Evolutionary conservation across 2,797 vertebrate species (phyloP).

Genomic region (Anabacerthia variegaticeps): DNA sequence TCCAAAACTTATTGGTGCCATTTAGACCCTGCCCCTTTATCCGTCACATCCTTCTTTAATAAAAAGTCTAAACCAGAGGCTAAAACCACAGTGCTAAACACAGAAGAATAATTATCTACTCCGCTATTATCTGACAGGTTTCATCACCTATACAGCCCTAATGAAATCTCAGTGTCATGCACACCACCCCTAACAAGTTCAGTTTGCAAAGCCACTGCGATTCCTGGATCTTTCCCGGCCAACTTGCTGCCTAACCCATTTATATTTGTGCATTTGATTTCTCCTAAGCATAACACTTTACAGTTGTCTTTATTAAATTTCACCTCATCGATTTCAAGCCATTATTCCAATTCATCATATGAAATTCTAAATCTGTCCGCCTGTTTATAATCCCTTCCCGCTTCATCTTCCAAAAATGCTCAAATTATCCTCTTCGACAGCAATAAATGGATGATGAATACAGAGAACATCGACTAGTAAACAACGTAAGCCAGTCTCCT

Average conservation of each 20-base stretch:
- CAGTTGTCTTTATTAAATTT: constrained; percentile 46
- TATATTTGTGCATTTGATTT: constrained; percentile 27
- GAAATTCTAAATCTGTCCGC: constrained; percentile 14
- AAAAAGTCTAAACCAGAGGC: not conserved
- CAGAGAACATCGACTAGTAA: constrained; percentile 33
- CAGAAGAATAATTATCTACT: not conserved
- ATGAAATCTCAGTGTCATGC: not conserved
- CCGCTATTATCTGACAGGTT: not conserved
- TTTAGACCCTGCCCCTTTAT: not conserved
- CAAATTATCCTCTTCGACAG: not conserved
- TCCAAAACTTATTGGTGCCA: not conserved
- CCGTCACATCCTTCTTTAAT: not conserved
- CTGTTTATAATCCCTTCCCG: not conserved
- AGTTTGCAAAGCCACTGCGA: not conserved
- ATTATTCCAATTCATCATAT: constrained; percentile 42
- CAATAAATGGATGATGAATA: constrained; percentile 19
- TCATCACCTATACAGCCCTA: not conserved
- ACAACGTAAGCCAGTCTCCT: constrained; percentile 39
- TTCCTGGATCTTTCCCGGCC: not conserved
- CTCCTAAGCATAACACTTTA: constrained; percentile 46
- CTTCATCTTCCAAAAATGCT: constrained; percentile 17
- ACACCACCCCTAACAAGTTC: not conserved
- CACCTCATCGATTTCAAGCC: constrained; percentile 31
- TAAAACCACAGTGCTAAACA: not conserved
- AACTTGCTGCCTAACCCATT: not conserved